These are phyloP conservation scores for Prolemur simus DNA, from an alignment of 2,113 vertebrate genomes.

Conservation along the genomic window DNA sequence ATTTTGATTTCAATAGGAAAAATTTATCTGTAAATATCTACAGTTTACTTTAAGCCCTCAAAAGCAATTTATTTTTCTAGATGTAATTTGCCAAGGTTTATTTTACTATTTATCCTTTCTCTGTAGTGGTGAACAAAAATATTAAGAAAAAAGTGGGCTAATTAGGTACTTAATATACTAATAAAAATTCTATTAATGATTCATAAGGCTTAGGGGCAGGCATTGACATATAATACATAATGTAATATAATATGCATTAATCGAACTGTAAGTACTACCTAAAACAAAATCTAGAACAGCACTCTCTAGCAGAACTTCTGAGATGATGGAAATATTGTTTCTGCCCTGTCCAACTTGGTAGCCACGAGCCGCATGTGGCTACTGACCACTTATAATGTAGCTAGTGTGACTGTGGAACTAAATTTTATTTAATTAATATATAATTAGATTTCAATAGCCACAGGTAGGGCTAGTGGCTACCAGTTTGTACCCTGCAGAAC, in stretches of 20 bases:
- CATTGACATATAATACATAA: not conserved
- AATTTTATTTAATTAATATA: slow-evolving; percentile 26
- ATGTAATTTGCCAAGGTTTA: not conserved
- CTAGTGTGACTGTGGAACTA: not conserved
- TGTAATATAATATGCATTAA: not conserved
- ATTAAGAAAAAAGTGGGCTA: not conserved
- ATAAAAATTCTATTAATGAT: slow-evolving; percentile 9
- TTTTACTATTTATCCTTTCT: slow-evolving; percentile 42
- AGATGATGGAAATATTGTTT: not conserved
- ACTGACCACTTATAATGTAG: not conserved
- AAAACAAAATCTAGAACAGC: not conserved
- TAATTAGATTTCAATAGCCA: slow-evolving; percentile 6
- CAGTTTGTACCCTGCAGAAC: not conserved
- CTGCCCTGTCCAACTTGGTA: not conserved
- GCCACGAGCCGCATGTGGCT: not conserved
- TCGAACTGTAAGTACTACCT: not conserved
- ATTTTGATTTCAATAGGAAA: not conserved
- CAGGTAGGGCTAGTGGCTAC: not conserved
- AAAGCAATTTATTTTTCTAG: slow-evolving; percentile 22
- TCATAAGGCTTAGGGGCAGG: not conserved
- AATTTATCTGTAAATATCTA: not conserved
- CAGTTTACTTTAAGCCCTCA: slow-evolving; percentile 19
- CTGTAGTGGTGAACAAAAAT: not conserved
- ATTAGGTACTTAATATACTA: not conserved
- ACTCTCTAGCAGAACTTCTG: not conserved